Evolutionary conservation across 2,888 invertebrate genomes (phyloP).

Genomic region (Sycophila texana): DNA sequence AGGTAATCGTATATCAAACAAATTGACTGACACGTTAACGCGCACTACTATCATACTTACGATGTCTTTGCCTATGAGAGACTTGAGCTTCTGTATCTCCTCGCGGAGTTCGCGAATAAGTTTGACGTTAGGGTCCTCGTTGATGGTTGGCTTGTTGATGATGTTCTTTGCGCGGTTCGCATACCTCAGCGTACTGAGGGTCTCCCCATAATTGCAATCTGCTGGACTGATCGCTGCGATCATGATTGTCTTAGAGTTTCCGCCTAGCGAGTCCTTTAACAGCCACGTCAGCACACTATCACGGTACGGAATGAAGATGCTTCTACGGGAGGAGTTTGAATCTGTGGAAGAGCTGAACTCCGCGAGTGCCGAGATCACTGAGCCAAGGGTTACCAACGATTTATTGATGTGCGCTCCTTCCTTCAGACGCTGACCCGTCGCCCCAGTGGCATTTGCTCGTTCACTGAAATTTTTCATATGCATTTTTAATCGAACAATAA

Average conservation of each 20-base stretch:
- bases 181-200: conserved; percentile 89
- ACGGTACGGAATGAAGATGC: conserved; percentile 89
- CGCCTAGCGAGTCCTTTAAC: conserved; percentile 91
- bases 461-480: conserved; percentile 78
- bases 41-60: conserved; percentile 72
- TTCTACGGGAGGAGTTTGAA: conserved; percentile 73
- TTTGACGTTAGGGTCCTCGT: conserved; percentile 93
- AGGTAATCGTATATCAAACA: no score
- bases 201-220: conserved; percentile 92
- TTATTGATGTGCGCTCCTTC: conserved; percentile 95
- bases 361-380: conserved; percentile 87
- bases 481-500: no score
- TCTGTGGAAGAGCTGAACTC: conserved; percentile 78
- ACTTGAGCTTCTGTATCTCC: conserved; percentile 89
- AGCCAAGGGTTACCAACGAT: conserved; percentile 90
- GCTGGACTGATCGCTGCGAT: conserved; percentile 89
- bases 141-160: conserved; percentile 92
- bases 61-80: conserved; percentile 83
- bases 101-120: conserved; percentile 89
- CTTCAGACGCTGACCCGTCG: conserved; percentile 92
- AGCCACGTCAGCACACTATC: conserved; percentile 93
- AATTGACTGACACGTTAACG: not conserved
- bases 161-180: conserved; percentile 94
- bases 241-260: conserved; percentile 95
- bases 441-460: conserved; percentile 91